These are phyloP conservation scores for Catharus fuscescens DNA, from an alignment of 2,113 vertebrate species.

Conservation along the genomic window DNA sequence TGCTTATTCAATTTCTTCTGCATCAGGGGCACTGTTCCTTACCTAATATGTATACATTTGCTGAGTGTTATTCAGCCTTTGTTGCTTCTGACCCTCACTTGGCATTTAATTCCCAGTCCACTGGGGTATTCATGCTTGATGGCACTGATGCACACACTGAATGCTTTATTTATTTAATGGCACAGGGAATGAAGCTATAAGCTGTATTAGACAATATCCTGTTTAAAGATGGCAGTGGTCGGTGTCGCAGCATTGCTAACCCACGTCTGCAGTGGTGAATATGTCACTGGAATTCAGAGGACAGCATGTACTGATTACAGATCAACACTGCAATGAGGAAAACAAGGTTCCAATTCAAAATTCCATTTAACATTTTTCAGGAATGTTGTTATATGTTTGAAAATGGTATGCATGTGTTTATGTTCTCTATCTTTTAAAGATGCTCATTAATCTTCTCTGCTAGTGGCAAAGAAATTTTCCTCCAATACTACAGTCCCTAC, in stretches of 20 bases:
- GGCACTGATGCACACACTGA: conserved; percentile 78
- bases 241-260: conserved; percentile 37
- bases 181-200: conserved; percentile 66
- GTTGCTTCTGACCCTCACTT: conserved; percentile 85
- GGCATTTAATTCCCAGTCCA: conserved; percentile 86
- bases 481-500: not conserved
- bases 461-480: not conserved
- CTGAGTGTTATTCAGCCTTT: conserved; percentile 82
- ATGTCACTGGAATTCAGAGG: conserved; percentile 28
- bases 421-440: not conserved
- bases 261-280: not conserved
- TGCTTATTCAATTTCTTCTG: conserved; percentile 78
- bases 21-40: conserved; percentile 71
- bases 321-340: not conserved
- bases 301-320: not conserved
- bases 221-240: conserved; percentile 55
- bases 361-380: not conserved
- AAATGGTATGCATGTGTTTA: not conserved
- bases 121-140: conserved; percentile 80
- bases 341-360: not conserved
- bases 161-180: conserved; percentile 78
- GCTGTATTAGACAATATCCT: conserved; percentile 67
- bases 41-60: conserved; percentile 83
- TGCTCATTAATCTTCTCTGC: not conserved
- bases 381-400: not conserved